Evolutionary conservation across 1,140 invertebrate genomes (phyloP).

Genomic region (Lucilia cuprina): DNA sequence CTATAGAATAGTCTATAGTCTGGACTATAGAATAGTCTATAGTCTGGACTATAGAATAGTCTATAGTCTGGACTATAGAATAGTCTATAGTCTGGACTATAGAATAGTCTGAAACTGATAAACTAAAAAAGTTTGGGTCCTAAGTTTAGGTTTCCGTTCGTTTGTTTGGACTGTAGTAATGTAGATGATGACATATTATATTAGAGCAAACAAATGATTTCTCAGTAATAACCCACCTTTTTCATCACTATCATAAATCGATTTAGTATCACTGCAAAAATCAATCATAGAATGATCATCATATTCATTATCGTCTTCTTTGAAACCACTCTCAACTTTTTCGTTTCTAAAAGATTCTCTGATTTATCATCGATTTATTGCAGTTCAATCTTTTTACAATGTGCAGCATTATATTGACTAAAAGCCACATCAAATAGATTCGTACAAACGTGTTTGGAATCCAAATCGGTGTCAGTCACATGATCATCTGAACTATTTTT

Average conservation of each 20-base stretch:
- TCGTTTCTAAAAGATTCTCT: background rate
- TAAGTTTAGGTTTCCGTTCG: too few relatives aligned
- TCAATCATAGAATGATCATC: conserved; percentile 39
- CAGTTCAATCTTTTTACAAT: background rate
- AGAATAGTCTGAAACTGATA: too few relatives aligned
- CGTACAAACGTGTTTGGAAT: background rate
- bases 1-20: too few relatives aligned
- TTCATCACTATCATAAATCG: conserved; percentile 20
- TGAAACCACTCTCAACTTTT: background rate
- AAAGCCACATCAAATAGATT: conserved; percentile 12
- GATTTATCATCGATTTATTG: background rate
- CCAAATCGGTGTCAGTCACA: conserved; percentile 3
- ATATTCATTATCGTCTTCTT: conserved; percentile 32
- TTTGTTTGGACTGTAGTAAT: too few relatives aligned
- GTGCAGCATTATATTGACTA: conserved; percentile 6
- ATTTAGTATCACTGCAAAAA: conserved; percentile 34
- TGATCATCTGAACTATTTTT: background rate
- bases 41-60: too few relatives aligned
- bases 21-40: too few relatives aligned
- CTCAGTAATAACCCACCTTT: background rate
- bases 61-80: too few relatives aligned
- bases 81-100: too few relatives aligned
- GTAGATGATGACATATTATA: too few relatives aligned
- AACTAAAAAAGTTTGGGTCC: too few relatives aligned
- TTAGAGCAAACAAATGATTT: too few relatives aligned